Conservation (phyloP, 2,888 invertebrate species). For the Digitonthophagus gazella region DNA sequence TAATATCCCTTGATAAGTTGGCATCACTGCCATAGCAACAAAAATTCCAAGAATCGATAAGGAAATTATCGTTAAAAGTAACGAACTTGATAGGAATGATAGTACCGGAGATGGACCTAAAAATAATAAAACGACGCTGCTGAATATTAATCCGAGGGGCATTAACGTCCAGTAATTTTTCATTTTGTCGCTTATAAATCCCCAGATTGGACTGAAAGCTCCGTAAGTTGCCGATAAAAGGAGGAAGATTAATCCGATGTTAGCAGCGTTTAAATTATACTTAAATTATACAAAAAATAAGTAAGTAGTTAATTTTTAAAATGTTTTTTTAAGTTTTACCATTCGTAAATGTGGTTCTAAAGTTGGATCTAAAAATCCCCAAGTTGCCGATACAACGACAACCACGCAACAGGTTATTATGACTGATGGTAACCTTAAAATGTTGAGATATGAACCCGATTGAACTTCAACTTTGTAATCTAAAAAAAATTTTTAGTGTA, state of each 20-base stretch:
- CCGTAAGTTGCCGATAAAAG: conserved; percentile 70
- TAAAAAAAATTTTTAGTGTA: too few species aligned
- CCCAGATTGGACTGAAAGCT: conserved; percentile 70
- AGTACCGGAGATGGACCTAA: conserved; percentile 66
- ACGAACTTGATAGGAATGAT: conserved; percentile 57
- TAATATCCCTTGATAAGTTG: conserved; percentile 71
- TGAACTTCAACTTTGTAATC: conserved; percentile 55
- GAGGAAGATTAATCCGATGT: conserved; percentile 69
- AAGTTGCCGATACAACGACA: conserved; percentile 67
- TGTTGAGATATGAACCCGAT: conserved; percentile 59
- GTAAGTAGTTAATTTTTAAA: conserved; percentile 12
- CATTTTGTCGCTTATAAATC: conserved; percentile 65
- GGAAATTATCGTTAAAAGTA: conserved; percentile 65
- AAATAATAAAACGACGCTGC: conserved; percentile 60
- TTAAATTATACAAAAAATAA: conserved; percentile 52
- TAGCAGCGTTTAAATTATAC: conserved; percentile 63
- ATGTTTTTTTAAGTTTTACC: conserved; percentile 41
- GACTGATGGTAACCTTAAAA: conserved; percentile 67
- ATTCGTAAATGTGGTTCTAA: conserved; percentile 68
- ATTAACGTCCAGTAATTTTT: conserved; percentile 68
- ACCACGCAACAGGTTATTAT: conserved; percentile 68
- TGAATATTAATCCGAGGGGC: conserved; percentile 64
- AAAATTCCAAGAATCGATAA: conserved; percentile 66
- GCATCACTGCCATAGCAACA: conserved; percentile 67
- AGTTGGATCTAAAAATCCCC: conserved; percentile 76